A percentile compares a stretch with the other conserved stretches of the same genome.
Conservation (phyloP, 2,113 vertebrate species). For the Neodon shergylaensis region DNA sequence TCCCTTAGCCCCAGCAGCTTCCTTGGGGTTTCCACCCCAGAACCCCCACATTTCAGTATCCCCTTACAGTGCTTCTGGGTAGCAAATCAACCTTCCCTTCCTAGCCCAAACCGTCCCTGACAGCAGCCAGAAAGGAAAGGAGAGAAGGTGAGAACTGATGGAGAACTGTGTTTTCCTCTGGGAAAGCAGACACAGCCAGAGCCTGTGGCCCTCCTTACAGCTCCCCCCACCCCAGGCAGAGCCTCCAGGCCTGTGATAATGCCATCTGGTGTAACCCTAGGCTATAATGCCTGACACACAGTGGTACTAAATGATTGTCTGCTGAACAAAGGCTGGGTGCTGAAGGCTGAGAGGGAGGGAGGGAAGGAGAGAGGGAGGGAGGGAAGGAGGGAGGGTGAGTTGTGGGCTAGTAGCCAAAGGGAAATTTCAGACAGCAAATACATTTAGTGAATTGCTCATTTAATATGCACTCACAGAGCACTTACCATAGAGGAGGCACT, state of each 20-base stretch:
- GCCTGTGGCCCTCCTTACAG: not conserved
- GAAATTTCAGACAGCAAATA: not conserved
- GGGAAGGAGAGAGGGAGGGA: fast-evolving
- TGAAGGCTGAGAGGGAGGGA: not conserved
- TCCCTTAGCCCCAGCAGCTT: not conserved
- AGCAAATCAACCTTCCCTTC: not conserved
- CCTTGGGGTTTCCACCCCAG: no score
- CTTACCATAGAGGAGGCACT: not conserved
- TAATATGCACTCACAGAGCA: not conserved
- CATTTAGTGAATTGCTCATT: not conserved
- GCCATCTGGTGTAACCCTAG: not conserved
- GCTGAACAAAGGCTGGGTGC: not conserved
- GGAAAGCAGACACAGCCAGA: not conserved
- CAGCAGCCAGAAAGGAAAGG: not conserved
- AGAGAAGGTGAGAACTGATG: not conserved
- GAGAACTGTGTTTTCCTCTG: not conserved
- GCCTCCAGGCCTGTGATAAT: not conserved
- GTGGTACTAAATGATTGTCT: not conserved
- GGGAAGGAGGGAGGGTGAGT: not conserved
- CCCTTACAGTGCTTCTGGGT: not conserved
- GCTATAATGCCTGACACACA: not conserved
- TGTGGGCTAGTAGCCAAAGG: not conserved
- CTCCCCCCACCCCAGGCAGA: not conserved
- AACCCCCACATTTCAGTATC: not conserved
- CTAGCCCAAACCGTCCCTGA: not conserved